Evolutionary conservation across 2,113 vertebrate genomes (phyloP).

Genomic region (Grammomys surdaster): DNA sequence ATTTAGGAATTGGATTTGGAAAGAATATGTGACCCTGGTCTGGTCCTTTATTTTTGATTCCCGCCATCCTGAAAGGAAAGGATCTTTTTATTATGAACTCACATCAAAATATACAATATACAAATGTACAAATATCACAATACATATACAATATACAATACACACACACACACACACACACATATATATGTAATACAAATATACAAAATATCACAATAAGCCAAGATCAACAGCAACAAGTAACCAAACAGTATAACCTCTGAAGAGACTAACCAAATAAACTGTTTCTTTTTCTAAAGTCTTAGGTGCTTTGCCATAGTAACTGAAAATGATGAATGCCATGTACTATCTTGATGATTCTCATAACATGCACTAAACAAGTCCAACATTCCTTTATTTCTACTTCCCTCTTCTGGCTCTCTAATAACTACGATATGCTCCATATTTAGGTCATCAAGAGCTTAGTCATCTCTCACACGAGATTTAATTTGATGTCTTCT

Average conservation of each 20-base stretch:
- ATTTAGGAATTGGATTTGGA: background rate
- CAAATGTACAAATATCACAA: too few species aligned
- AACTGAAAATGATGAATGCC: background rate
- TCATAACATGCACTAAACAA: background rate
- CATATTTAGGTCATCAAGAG: background rate
- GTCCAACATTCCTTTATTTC: background rate
- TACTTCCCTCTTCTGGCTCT: background rate
- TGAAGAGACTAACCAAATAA: background rate
- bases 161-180: too few species aligned
- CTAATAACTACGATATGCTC: background rate
- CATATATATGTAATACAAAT: too few species aligned
- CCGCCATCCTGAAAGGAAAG: background rate
- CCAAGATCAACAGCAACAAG: background rate
- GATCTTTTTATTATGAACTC: background rate
- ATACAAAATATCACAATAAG: background rate
- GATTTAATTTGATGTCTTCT: slow-evolving; percentile 20
- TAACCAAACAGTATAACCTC: background rate
- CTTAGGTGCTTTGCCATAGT: background rate
- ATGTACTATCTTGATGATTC: too few species aligned
- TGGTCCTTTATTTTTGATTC: background rate
- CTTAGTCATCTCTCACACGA: background rate
- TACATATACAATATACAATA: too few species aligned
- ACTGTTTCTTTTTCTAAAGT: background rate
- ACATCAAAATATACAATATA: background rate
- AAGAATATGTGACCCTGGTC: background rate